These are phyloP conservation scores for Zoanthus solanderi DNA, from an alignment of 92 coral and sea anemone species.

Conservation along the genomic window DNA sequence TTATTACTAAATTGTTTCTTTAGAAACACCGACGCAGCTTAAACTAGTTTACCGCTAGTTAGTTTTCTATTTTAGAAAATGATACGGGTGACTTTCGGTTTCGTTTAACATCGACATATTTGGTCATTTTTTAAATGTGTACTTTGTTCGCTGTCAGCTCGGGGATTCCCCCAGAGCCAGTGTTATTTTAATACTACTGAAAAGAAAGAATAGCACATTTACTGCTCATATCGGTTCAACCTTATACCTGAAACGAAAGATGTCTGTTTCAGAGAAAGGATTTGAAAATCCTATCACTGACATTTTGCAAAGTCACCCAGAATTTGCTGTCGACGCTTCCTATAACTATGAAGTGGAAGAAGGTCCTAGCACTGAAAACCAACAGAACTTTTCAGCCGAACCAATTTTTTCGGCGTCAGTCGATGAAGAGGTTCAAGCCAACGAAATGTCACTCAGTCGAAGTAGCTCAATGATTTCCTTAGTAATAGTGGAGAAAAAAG, in stretches of 20 bases:
- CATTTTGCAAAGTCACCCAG: background rate
- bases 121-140: background rate
- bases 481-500: conserved; percentile 42
- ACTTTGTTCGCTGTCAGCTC: background rate
- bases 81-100: background rate
- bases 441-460: background rate
- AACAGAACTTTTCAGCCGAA: background rate
- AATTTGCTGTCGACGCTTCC: background rate
- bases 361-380: background rate
- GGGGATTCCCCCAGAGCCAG: conserved; percentile 3
- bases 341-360: background rate
- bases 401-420: background rate
- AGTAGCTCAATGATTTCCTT: conserved; percentile 55
- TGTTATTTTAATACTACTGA: no score
- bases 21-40: background rate
- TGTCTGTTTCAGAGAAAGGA: conserved; percentile 10
- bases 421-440: background rate
- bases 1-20: no score
- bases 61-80: background rate
- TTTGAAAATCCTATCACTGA: conserved; percentile 5
- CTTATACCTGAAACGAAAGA: background rate
- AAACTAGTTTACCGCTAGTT: background rate
- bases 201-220: background rate
- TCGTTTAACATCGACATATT: background rate
- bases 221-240: background rate